Conservation (phyloP, 1,140 invertebrate species). For the Solen grandis region DNA sequence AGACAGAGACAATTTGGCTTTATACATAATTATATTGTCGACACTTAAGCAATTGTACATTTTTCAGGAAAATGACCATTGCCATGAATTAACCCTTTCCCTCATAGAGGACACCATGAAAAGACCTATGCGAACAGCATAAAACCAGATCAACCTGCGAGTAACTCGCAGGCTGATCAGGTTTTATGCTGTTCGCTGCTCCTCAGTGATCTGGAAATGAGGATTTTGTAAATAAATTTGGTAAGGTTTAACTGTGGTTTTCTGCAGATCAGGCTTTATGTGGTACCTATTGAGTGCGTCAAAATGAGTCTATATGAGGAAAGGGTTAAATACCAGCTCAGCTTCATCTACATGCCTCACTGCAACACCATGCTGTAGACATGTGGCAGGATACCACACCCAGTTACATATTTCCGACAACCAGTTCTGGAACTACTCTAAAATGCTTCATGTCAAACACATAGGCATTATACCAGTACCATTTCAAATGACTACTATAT, state of each 20-base stretch:
- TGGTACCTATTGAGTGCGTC: not conserved
- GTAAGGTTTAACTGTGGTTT: not conserved
- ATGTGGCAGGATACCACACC: not conserved
- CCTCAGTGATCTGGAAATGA: no score
- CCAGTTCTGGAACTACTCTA: not conserved
- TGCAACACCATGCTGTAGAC: not conserved
- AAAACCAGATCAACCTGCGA: no score
- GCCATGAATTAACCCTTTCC: no score
- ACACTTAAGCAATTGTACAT: no score
- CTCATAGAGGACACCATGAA: no score
- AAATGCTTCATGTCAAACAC: not conserved
- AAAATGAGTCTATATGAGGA: not conserved
- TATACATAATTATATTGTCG: no score
- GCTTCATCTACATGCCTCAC: not conserved
- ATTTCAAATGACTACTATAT: not conserved
- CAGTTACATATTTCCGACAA: not conserved
- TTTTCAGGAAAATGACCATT: no score
- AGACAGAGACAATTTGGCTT: no score
- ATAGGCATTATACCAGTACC: not conserved
- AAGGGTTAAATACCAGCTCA: not conserved
- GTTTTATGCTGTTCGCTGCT: no score
- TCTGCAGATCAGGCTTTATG: not conserved
- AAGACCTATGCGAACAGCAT: no score
- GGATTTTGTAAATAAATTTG: not conserved
- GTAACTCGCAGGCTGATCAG: no score